Evolutionary conservation across 2,888 invertebrate species (phyloP), one percentile per base, ranked within the genome.

Genomic region (Cosmorhoe ocellata): DNA sequence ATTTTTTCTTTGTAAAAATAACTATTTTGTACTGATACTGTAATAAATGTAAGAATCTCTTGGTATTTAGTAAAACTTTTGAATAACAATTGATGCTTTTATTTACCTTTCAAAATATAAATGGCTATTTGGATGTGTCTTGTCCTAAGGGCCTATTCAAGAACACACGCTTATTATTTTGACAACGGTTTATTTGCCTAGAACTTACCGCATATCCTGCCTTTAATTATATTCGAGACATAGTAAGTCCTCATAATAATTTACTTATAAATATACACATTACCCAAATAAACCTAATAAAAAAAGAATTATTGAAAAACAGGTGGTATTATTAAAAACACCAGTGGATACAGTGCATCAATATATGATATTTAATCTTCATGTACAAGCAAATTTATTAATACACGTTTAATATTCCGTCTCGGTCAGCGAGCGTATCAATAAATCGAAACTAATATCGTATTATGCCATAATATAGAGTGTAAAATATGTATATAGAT

Each of bases 291-390:
- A 81, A 84, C 76, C 81, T 86, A 87, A 72, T 76, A 80, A 80
- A 84, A 79, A 81, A 79, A 67, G 73, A 74, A 63, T 66, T 30
- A 63, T 66, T 72, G 66, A 80, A 77, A 79, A 81, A 79, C 74
- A 82, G 88, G 86, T 84, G 85, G 86, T 79, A 82, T 79, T 80
- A 81, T 84, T 86, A 87, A 90, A 89, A 89, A 87, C 85, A 85
- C 86, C 87, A 85, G 81, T 74, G 75, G 76, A 72, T 87, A 92
- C 91, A 92, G 93, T 93, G 93, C 93, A 93, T 93, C 93, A 93
- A 93, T 93, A 93, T 93, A 93, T 91, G 91, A 92, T 93, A 93
- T 93, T 92, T 92, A 93, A 93, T 93, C 91, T 93, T 93, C 93
- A 93, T 93, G 92, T 93, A 93, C 93, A 93, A 93, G 93, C 93